These are phyloP conservation scores for Aethina tumida DNA, from an alignment of 1,140 invertebrate genomes.

Conservation along the genomic window DNA sequence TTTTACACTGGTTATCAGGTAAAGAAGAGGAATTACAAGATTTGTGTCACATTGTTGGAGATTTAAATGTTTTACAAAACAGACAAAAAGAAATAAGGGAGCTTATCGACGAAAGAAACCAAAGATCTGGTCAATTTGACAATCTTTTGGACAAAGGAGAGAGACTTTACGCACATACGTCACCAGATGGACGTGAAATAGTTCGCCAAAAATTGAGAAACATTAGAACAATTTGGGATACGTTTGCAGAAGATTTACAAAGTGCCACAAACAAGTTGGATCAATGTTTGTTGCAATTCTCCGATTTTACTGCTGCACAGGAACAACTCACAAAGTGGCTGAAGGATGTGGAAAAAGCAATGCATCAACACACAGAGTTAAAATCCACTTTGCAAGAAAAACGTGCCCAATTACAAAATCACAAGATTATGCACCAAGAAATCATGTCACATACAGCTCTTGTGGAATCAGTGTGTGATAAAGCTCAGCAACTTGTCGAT, in stretches of 20 bases:
- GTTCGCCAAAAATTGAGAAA: conserved; percentile 80
- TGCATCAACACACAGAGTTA: conserved; percentile 83
- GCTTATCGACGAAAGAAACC: conserved; percentile 68
- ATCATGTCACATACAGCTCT: conserved; percentile 85
- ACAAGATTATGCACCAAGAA: conserved; percentile 91
- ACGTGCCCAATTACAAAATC: conserved; percentile 85
- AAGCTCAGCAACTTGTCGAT: conserved; percentile 80
- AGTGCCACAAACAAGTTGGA: conserved; percentile 70
- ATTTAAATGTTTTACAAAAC: conserved; percentile 74
- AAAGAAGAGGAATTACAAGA: conserved; percentile 63
- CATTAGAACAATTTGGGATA: conserved; percentile 77
- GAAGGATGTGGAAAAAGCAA: conserved; percentile 79
- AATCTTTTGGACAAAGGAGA: conserved; percentile 80
- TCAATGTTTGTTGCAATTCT: conserved; percentile 78
- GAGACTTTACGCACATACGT: conserved; percentile 84
- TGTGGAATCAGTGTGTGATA: conserved; percentile 84
- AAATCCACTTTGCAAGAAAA: conserved; percentile 90
- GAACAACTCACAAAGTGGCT: conserved; percentile 90
- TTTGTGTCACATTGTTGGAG: conserved; percentile 77
- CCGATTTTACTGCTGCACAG: conserved; percentile 77
- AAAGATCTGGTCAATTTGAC: conserved; percentile 75
- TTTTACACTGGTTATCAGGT: conserved; percentile 62
- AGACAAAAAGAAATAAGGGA: conserved; percentile 75
- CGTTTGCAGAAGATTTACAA: conserved; percentile 74
- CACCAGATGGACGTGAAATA: conserved; percentile 85